Evolutionary conservation across 2,888 invertebrate genomes (phyloP), one percentile per base, ranked within the genome.

Genomic region (Monopis laevigella): DNA sequence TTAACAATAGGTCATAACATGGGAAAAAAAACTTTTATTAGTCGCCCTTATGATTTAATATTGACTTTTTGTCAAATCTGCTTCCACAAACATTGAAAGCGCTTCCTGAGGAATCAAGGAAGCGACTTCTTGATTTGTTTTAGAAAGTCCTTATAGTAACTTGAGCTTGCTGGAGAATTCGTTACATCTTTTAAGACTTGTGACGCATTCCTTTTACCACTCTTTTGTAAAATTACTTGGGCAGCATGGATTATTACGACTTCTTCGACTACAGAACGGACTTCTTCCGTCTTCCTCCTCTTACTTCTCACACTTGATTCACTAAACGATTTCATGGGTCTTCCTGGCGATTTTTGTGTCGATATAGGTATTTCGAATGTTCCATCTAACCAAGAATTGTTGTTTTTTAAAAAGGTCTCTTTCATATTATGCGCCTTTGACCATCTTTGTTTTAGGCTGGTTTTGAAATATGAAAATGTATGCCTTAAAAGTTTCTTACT

Each of bases 241-340:
- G 48, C 41, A 21, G 50, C 48, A 39, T 44, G 47, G 7, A 43
- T 45, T 6, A 30, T 30, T n/a, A 30, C 13, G 6, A 8, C 30
- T 11, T 30, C 30, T 11, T 5, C 13, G 5, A 30, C 6, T n/a
- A 38, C 16, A 14, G 32, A 34, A 16, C 46, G 27, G 24, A 47
- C 24, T 35, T 43, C 39, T 45, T 46, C 42, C 32, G 48, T 51
- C 46, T 36, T 38, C 24, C 46, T 39, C n/a, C 48, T 39, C 38
- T 51, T 51, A 21, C 19, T 48, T 14, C 46, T 39, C 24, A 48
- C 50, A 44, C 48, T 49, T 12, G 21, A 44, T 34, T 49, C 45
- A 8, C 12, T 12, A 38, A 49, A 49, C 11, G n/a, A 14, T 39
- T 43, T 45, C 13, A 21, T 7, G 42, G 45, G 47, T 40, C 47